Conservation (phyloP, 2,797 vertebrate genomes). For the Florisuga fusca region DNA sequence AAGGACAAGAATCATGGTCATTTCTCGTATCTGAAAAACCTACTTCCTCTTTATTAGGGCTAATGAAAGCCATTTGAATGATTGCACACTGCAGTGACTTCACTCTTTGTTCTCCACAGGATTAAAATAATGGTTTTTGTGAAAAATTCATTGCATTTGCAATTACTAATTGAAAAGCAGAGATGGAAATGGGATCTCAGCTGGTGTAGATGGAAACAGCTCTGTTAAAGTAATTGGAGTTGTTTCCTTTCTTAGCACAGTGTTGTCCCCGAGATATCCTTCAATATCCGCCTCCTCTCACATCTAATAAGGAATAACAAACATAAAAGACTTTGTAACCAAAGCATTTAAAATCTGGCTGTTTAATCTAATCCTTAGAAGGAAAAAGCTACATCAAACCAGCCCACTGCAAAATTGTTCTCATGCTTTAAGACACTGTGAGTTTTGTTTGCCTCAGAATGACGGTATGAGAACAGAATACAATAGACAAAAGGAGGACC, state of each 20-base stretch:
- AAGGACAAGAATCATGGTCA: neutral
- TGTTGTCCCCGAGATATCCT: neutral
- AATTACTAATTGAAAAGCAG: neutral
- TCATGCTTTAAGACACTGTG: neutral
- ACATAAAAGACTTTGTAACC: neutral
- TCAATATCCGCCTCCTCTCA: neutral
- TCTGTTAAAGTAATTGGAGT: neutral
- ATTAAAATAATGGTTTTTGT: neutral
- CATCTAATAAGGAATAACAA: neutral
- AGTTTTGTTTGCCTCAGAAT: constrained; percentile 8
- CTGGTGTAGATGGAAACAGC: neutral
- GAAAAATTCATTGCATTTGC: constrained; percentile 17
- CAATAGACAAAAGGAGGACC: neutral
- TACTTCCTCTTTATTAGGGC: neutral
- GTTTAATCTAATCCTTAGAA: neutral
- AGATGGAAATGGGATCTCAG: neutral
- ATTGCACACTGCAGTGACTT: neutral
- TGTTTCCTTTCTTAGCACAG: constrained; percentile 10
- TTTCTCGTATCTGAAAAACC: neutral
- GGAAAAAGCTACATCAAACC: neutral
- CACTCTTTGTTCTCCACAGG: neutral
- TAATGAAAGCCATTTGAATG: neutral
- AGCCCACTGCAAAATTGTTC: neutral
- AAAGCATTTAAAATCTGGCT: neutral
- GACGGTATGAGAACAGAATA: neutral